Evolutionary conservation across 2,888 invertebrate genomes (phyloP), one percentile per base, ranked within the genome.

Genomic region (Sclerodermus sp.): DNA sequence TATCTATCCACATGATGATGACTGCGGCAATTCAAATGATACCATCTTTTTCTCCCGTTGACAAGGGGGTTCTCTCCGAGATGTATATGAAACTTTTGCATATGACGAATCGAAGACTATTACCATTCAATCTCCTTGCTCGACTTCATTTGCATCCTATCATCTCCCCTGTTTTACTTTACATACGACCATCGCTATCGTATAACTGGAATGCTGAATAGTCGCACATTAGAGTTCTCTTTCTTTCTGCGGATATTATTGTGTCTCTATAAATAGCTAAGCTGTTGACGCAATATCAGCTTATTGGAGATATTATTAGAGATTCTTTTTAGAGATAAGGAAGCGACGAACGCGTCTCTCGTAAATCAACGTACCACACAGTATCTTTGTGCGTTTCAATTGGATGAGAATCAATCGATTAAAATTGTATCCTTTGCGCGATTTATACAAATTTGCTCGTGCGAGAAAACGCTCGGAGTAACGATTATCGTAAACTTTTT

Each of bases 71-170:
- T 52, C 47, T 45, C 49, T 47, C 45, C 53, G 38, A 44, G 42
- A 47, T 56, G 42, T 49, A 53, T 51, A 56, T 57, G 59, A 56
- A 62, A 66, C 59, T 71, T 74, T 74, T 74, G 71, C 75, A 72
- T 74, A 76, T 76, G 76, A 76, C 74, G 74, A 74, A 76, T 76
- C 70, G 70, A 68, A 64, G 63, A 67, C 74, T 68, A 74, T 75
- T 74, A 74, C 74, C 68, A 73, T 74, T 74, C 74, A 74, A 75
- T 76, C 68, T 73, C 68, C 65, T 66, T 68, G 61, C 63, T 51
- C 60, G 60, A 58, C 62, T 68, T 68, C 70, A 68, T 71, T 71
- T 71, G 68, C 70, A 67, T 71, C 64, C 62, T 58, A 66, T 64
- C 68, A 61, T 58, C 67, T 65, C 66, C 69, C 55, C 62, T 57